Conservation (phyloP, 2,888 invertebrate species). For the Amiota mariae region DNA sequence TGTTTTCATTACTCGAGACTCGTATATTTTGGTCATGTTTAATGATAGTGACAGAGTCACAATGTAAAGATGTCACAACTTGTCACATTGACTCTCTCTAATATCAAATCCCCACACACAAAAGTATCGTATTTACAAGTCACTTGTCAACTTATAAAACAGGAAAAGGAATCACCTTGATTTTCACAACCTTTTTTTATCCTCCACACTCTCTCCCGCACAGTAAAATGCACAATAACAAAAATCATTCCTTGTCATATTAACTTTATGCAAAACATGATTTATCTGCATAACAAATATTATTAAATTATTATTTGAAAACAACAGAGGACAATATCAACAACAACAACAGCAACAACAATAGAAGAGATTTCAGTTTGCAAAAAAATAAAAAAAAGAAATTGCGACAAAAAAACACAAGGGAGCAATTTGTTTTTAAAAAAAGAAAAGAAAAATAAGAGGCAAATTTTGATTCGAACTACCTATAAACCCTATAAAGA, state of each 20-base stretch:
- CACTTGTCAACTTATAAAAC: slow-evolving; percentile 45
- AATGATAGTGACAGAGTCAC: too few relatives aligned
- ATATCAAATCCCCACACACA: too few relatives aligned
- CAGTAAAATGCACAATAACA: too few relatives aligned
- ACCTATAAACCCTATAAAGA: slow-evolving; percentile 18
- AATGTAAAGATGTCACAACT: too few relatives aligned
- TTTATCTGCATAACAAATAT: slow-evolving; percentile 70
- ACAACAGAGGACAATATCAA: slow-evolving; percentile 33
- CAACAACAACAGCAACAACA: slow-evolving; percentile 50
- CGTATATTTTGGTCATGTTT: too few relatives aligned
- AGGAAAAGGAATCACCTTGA: slow-evolving; percentile 59
- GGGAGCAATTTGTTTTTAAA: slow-evolving; percentile 61
- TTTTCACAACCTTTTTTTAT: slow-evolving; percentile 34
- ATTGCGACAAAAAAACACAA: slow-evolving; percentile 52
- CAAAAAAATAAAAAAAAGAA: slow-evolving; percentile 47
- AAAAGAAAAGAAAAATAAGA: slow-evolving; percentile 32
- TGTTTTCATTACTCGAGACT: too few relatives aligned
- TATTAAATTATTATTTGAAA: slow-evolving; percentile 67
- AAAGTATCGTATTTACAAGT: too few relatives aligned
- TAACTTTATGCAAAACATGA: slow-evolving; percentile 58
- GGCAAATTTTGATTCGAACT: slow-evolving; percentile 26
- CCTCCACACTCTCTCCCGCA: too few relatives aligned
- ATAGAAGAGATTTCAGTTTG: slow-evolving; percentile 57
- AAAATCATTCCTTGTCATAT: slow-evolving; percentile 56
- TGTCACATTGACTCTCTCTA: too few relatives aligned